These are phyloP conservation scores for Ciconia stormi DNA, from an alignment of 2,113 vertebrate genomes.

Conservation along the genomic window DNA sequence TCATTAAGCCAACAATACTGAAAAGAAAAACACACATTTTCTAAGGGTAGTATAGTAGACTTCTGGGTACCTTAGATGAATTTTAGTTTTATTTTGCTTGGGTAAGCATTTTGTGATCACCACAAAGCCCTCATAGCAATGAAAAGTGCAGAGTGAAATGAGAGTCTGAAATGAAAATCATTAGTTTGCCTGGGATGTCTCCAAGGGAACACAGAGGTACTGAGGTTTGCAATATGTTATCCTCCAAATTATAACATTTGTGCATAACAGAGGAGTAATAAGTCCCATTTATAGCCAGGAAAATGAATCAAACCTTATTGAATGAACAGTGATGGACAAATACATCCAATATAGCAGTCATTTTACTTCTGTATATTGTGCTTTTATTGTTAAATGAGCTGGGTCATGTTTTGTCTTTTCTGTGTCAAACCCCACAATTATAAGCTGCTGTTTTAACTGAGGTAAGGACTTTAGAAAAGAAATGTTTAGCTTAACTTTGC, in stretches of 20 bases:
- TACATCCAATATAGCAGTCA: neutral
- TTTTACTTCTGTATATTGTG: neutral
- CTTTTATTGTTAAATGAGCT: neutral
- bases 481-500: neutral
- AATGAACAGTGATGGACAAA: neutral
- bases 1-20: neutral
- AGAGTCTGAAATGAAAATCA: slow-evolving; percentile 50
- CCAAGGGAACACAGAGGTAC: slow-evolving; percentile 4
- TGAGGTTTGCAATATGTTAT: neutral
- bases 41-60: neutral
- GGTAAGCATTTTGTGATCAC: slow-evolving; percentile 29
- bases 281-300: neutral
- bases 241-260: slow-evolving; percentile 19
- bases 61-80: slow-evolving; percentile 16
- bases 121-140: slow-evolving; percentile 18
- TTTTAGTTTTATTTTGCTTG: slow-evolving; percentile 37
- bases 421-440: neutral
- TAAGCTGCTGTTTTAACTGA: neutral
- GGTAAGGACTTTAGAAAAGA: neutral
- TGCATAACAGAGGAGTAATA: neutral
- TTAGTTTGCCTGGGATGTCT: slow-evolving; percentile 30
- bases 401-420: neutral
- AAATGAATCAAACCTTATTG: slow-evolving; percentile 15
- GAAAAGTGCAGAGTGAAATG: slow-evolving; percentile 21
- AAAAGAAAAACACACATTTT: neutral